phyloP scores from a whole-genome alignment of 2,113 vertebrate genomes.

The Ceuthmochares aereus region DNA sequence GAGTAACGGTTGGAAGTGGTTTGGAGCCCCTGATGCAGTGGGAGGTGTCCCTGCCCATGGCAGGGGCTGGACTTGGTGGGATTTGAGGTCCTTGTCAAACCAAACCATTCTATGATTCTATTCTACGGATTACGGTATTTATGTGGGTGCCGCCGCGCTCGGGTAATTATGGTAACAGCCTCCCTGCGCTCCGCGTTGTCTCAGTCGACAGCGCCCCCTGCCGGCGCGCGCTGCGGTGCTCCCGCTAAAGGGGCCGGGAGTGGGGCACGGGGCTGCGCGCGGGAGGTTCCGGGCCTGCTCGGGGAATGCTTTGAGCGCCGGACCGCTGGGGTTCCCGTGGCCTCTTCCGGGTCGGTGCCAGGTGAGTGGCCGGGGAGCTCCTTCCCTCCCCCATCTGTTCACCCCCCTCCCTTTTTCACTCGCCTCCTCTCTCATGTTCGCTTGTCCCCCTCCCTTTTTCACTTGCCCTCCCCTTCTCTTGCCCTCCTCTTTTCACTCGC shows the following conservation, averaged over 20 bases:
- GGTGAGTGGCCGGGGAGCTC: background rate
- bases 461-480: too few relatives aligned
- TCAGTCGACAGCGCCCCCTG: background rate
- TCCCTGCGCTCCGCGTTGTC: background rate
- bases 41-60: too few relatives aligned
- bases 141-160: rapidly evolving
- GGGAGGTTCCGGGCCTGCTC: background rate
- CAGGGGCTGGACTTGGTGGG: too few relatives aligned
- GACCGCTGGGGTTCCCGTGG: rapidly evolving
- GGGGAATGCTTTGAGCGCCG: background rate
- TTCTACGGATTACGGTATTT: background rate
- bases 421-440: too few relatives aligned
- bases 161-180: background rate
- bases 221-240: rapidly evolving
- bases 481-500: too few relatives aligned
- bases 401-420: too few relatives aligned
- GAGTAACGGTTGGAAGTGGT: too few relatives aligned
- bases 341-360: background rate
- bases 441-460: too few relatives aligned
- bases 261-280: background rate
- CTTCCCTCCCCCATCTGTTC: too few relatives aligned
- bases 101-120: too few relatives aligned
- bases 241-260: rapidly evolving
- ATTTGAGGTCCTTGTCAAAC: too few relatives aligned
- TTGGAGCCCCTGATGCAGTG: too few relatives aligned